A percentile compares a stretch with the other conserved stretches of the same genome.
phyloP scores from a whole-genome alignment of 2,888 invertebrate species.

The Scrobipalpa costella region DNA sequence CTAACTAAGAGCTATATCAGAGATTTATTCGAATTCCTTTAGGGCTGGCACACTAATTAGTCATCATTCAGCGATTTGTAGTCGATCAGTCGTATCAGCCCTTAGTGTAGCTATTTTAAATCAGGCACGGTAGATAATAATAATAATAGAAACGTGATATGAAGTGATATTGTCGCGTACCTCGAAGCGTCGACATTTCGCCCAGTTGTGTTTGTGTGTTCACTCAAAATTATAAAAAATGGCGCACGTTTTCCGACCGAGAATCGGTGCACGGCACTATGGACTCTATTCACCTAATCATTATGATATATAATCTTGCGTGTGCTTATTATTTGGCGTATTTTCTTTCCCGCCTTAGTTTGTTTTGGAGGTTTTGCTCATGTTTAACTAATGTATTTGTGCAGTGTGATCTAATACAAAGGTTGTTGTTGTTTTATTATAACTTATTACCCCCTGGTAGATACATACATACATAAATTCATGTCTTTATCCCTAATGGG shows the following conservation, averaged over 20 bases:
- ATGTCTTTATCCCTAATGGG: too few relatives aligned
- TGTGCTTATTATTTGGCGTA: slow-evolving; percentile 52
- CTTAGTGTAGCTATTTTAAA: background rate
- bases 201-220: slow-evolving; percentile 33
- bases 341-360: slow-evolving; percentile 44
- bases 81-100: too few relatives aligned
- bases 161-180: slow-evolving; percentile 11
- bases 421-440: background rate
- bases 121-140: background rate
- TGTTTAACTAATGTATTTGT: background rate
- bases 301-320: slow-evolving; percentile 35
- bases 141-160: background rate
- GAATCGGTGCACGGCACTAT: slow-evolving; percentile 59
- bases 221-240: slow-evolving; percentile 31
- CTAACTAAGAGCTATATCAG: too few relatives aligned
- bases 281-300: slow-evolving; percentile 34
- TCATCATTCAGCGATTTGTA: too few relatives aligned
- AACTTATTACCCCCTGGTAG: too few relatives aligned
- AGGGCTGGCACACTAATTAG: too few relatives aligned
- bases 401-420: slow-evolving; percentile 12
- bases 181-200: slow-evolving; percentile 21
- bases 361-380: slow-evolving; percentile 13
- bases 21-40: too few relatives aligned
- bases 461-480: too few relatives aligned
- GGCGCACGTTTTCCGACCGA: slow-evolving; percentile 38